Conservation (phyloP, 2,888 invertebrate genomes). For the Hyles lineata region DNA sequence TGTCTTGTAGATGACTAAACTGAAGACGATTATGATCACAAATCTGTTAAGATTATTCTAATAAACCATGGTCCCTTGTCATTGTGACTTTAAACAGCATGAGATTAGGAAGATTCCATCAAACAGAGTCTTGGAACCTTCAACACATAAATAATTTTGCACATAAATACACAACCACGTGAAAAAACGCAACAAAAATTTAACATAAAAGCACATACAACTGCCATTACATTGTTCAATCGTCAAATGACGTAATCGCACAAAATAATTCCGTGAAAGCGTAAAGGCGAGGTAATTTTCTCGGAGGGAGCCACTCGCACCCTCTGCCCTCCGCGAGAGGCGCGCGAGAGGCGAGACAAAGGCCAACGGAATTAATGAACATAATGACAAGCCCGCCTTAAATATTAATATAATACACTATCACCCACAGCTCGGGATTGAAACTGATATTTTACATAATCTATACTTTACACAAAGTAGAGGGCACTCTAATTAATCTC, state of each 20-base stretch:
- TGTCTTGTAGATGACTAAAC: too few species aligned
- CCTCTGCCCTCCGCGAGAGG: neutral
- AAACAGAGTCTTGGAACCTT: too few species aligned
- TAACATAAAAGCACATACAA: neutral
- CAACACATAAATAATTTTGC: neutral
- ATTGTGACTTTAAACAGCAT: too few species aligned
- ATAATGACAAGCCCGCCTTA: neutral
- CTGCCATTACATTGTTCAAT: neutral
- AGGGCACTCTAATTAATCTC: too few species aligned
- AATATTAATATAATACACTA: neutral
- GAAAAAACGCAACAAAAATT: neutral
- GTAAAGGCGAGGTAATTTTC: neutral
- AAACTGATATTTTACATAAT: too few species aligned
- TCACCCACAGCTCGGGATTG: neutral
- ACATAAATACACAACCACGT: neutral
- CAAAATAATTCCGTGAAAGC: neutral
- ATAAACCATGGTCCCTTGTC: too few species aligned
- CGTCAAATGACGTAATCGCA: neutral
- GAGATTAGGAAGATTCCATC: too few species aligned
- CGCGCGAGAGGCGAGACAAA: constrained; percentile 1
- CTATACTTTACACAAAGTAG: too few species aligned
- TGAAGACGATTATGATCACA: too few species aligned
- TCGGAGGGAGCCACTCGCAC: neutral
- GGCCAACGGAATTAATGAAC: neutral
- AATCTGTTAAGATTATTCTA: too few species aligned